Conservation (phyloP, 1,140 invertebrate genomes). For the Drosophila kikkawai region DNA sequence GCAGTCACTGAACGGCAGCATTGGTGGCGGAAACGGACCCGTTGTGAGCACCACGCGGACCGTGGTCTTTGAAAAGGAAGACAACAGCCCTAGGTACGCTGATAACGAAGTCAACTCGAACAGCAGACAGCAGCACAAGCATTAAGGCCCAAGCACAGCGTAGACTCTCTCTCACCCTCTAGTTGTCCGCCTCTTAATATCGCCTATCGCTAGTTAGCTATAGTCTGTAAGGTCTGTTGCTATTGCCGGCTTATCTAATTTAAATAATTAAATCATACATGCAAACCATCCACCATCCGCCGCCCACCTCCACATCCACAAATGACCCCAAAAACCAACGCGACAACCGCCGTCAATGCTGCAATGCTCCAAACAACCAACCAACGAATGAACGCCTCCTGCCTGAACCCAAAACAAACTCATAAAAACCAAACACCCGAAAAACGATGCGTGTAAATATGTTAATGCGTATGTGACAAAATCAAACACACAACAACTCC, state of each 20-base stretch:
- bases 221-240: slow-evolving; percentile 77
- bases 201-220: slow-evolving; percentile 65
- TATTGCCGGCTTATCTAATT: slow-evolving; percentile 79
- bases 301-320: slow-evolving; percentile 53
- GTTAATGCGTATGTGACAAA: slow-evolving; percentile 52
- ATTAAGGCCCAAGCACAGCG: slow-evolving; percentile 60
- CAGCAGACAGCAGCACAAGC: slow-evolving; percentile 77
- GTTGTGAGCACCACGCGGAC: slow-evolving; percentile 72
- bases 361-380: slow-evolving; percentile 15
- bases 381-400: slow-evolving; percentile 21
- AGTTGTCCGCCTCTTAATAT: slow-evolving; percentile 53
- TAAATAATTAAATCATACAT: slow-evolving; percentile 82
- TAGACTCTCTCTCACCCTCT: slow-evolving; percentile 60
- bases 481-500: slow-evolving; percentile 25
- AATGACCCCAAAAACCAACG: slow-evolving; percentile 61
- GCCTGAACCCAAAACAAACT: slow-evolving; percentile 60
- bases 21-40: slow-evolving; percentile 22
- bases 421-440: slow-evolving; percentile 57
- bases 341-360: slow-evolving; percentile 38
- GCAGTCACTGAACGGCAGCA: slow-evolving; percentile 66
- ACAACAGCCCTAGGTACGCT: slow-evolving; percentile 84
- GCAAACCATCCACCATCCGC: slow-evolving; percentile 55
- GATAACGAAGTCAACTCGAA: slow-evolving; percentile 77
- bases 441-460: slow-evolving; percentile 63
- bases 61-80: slow-evolving; percentile 80